Percentiles rank a stretch among this genome's conserved stretches.
phyloP scores from a whole-genome alignment of 1,140 invertebrate species.

The Agraylea sexmaculata region DNA sequence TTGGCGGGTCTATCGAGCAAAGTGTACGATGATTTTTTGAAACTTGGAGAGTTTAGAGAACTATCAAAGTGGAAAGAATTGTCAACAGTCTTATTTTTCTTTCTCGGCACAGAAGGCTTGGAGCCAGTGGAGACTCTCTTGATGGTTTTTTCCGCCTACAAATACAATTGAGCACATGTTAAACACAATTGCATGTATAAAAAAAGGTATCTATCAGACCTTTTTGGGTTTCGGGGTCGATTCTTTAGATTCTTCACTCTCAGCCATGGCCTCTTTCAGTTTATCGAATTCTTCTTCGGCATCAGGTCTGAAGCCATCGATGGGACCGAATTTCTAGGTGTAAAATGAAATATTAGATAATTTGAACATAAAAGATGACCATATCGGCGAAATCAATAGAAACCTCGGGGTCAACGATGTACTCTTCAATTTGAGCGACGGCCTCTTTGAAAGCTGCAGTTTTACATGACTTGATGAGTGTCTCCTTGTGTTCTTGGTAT shows the following conservation, averaged over 20 bases:
- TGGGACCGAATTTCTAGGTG: conserved; percentile 10
- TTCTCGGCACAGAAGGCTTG: conserved; percentile 21
- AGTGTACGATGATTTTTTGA: conserved; percentile 41
- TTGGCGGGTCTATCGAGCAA: conserved; percentile 54
- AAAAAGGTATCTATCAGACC: conserved; percentile 21
- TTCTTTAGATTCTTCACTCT: conserved; percentile 33
- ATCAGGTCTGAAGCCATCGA: conserved; percentile 37
- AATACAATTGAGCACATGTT: conserved; percentile 1
- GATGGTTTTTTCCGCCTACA: background rate
- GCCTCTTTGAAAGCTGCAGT: conserved; percentile 73
- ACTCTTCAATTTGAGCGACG: conserved; percentile 75
- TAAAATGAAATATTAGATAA: conserved; percentile 1
- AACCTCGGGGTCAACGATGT: conserved; percentile 58
- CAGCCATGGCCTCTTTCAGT: conserved; percentile 43
- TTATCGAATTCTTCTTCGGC: conserved; percentile 60
- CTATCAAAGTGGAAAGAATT: conserved; percentile 20
- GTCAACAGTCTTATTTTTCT: conserved; percentile 28
- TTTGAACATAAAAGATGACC: background rate
- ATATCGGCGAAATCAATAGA: conserved; percentile 20
- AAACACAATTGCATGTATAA: background rate
- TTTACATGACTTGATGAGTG: conserved; percentile 67
- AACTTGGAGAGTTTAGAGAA: conserved; percentile 45
- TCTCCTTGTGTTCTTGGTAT: conserved; percentile 71
- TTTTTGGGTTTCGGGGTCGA: conserved; percentile 36
- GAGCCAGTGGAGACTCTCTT: conserved; percentile 12